Evolutionary conservation across 2,888 invertebrate species (phyloP).

Genomic region (Lamproptera curius): DNA sequence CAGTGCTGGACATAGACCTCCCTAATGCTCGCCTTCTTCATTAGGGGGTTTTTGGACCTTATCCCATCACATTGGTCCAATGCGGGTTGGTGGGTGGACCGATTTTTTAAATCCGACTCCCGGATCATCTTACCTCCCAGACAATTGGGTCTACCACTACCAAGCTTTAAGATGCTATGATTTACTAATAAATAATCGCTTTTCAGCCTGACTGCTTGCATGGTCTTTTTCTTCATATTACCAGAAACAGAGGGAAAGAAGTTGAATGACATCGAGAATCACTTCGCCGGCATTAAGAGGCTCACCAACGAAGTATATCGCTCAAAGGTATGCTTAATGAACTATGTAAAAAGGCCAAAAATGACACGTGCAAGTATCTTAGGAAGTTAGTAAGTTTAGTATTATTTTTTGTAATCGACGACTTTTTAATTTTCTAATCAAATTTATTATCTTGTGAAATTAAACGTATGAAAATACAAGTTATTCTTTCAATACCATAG

Average conservation of each 20-base stretch:
- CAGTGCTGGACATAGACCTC: no score
- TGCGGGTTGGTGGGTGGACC: no score
- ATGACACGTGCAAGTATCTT: background rate
- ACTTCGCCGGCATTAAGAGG: slow-evolving; percentile 80
- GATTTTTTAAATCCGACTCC: no score
- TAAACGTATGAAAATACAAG: background rate
- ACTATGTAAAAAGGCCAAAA: background rate
- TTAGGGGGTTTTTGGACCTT: no score
- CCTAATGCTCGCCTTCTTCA: no score
- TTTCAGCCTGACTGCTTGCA: slow-evolving; percentile 78
- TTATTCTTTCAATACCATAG: no score
- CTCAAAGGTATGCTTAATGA: slow-evolving; percentile 44
- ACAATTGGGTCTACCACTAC: no score
- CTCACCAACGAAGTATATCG: slow-evolving; percentile 65
- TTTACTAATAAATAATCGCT: background rate
- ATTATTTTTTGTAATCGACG: background rate
- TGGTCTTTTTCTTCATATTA: slow-evolving; percentile 81
- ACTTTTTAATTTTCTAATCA: background rate
- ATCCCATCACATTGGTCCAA: no score
- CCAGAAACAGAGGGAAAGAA: slow-evolving; percentile 92
- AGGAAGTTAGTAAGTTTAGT: background rate
- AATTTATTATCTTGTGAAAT: no score
- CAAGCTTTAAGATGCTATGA: no score
- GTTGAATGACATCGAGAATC: slow-evolving; percentile 83
- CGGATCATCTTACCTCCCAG: no score